A percentile compares a stretch with the other conserved stretches of the same genome.
These are phyloP conservation scores for Cinclus cinclus DNA, from an alignment of 2,113 vertebrate genomes.

Conservation along the genomic window DNA sequence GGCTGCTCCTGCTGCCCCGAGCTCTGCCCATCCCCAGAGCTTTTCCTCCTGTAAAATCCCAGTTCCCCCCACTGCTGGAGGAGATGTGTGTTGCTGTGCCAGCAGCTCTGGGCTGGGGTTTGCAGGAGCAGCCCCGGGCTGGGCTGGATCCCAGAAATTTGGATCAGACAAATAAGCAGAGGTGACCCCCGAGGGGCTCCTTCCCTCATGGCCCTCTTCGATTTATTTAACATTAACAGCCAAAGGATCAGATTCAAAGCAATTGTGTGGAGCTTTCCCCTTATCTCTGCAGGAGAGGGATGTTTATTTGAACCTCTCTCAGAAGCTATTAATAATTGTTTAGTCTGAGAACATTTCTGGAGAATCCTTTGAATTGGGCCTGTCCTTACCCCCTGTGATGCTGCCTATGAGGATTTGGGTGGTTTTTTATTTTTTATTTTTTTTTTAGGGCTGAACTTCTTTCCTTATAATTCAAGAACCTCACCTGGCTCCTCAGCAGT, in stretches of 20 bases:
- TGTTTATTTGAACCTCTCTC: constrained; percentile 58
- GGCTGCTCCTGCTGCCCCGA: background rate
- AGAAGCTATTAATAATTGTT: constrained; percentile 64
- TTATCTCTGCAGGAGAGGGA: constrained; percentile 55
- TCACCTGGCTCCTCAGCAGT: background rate
- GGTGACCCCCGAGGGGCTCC: background rate
- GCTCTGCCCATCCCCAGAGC: rapidly evolving
- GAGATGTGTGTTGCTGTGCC: rapidly evolving
- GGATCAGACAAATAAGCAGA: background rate
- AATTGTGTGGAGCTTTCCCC: background rate
- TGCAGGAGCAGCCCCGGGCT: background rate
- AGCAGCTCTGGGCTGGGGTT: background rate
- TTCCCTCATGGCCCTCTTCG: background rate
- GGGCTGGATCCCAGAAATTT: background rate
- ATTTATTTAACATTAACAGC: constrained; percentile 35
- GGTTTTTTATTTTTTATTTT: too few species aligned
- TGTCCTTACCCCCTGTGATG: background rate
- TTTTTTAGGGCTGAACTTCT: background rate
- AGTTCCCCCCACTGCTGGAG: rapidly evolving
- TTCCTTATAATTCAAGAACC: background rate
- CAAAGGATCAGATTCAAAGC: constrained; percentile 38
- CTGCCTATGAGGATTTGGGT: background rate
- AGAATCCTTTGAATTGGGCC: background rate
- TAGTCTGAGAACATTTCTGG: constrained; percentile 65
- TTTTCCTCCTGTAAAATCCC: background rate